Percentiles rank a stretch among this genome's conserved stretches.
Conservation (phyloP, 1,140 invertebrate genomes). For the Penaeus vannamei region DNA sequence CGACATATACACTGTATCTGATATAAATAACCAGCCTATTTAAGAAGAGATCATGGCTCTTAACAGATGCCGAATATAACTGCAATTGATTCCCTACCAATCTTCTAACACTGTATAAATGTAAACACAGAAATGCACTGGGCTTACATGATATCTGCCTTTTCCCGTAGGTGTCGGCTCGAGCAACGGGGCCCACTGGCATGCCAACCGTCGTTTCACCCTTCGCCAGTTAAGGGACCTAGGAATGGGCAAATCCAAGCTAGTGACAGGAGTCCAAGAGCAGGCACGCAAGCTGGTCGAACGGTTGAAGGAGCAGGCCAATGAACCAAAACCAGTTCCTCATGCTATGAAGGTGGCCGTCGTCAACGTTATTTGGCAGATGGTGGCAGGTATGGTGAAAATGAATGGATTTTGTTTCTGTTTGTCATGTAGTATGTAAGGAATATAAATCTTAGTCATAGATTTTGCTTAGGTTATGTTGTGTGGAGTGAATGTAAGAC, state of each 20-base stretch:
- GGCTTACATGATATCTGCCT: background rate
- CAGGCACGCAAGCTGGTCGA: slow-evolving; percentile 12
- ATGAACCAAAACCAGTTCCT: background rate
- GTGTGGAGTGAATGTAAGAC: no score
- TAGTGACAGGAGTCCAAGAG: slow-evolving; percentile 29
- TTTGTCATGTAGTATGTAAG: no score
- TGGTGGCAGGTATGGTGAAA: slow-evolving; percentile 3
- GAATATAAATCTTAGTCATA: no score
- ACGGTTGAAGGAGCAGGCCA: slow-evolving; percentile 6
- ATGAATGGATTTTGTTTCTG: no score
- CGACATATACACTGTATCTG: no score
- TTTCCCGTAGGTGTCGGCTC: background rate
- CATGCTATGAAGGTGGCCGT: slow-evolving; percentile 2
- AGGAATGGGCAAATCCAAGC: slow-evolving; percentile 37
- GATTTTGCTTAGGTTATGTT: no score
- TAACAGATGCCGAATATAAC: no score
- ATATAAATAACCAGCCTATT: no score
- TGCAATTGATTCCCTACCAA: no score
- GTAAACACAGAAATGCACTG: no score
- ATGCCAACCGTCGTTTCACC: slow-evolving; percentile 5
- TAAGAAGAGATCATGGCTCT: no score
- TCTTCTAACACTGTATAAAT: no score
- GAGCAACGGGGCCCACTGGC: slow-evolving; percentile 23
- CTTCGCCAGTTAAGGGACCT: slow-evolving; percentile 44
- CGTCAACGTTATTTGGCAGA: slow-evolving; percentile 50